These are phyloP conservation scores for Micronisus gabar DNA, from an alignment of 2,113 vertebrate genomes.

Conservation along the genomic window DNA sequence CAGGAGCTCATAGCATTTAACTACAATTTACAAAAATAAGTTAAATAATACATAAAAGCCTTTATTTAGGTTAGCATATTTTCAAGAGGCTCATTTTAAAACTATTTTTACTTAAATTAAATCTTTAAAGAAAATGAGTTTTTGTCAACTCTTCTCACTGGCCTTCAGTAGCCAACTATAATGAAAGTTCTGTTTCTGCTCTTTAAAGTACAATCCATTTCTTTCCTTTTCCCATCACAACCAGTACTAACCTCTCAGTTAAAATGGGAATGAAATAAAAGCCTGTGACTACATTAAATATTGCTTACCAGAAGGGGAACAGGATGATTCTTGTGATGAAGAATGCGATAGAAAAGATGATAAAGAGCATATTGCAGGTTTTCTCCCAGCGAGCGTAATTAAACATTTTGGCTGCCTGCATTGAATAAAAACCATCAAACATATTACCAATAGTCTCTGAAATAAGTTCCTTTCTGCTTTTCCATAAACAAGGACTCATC, in stretches of 20 bases:
- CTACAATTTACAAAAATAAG: not conserved
- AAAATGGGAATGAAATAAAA: not conserved
- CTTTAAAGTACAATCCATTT: not conserved
- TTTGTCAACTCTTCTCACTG: not conserved
- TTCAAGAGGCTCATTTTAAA: not conserved
- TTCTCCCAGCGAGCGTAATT: conserved; percentile 88
- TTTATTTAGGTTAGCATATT: not conserved
- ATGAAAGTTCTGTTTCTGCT: not conserved
- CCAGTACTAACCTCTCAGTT: not conserved
- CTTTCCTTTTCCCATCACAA: not conserved
- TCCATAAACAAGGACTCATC: conserved; percentile 27
- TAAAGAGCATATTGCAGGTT: conserved; percentile 83
- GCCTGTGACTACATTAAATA: not conserved
- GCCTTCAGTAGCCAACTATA: not conserved
- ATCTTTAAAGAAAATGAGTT: not conserved
- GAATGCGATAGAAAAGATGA: conserved; percentile 82
- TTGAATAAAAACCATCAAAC: not conserved
- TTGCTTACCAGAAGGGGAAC: conserved; percentile 90
- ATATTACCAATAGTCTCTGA: not conserved
- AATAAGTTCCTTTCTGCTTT: not conserved
- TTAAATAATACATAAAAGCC: not conserved
- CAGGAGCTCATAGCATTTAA: not conserved
- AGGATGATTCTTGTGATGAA: conserved; percentile 86
- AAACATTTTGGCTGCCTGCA: conserved; percentile 91
- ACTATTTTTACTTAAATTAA: not conserved